Evolutionary conservation across 2,113 vertebrate species (phyloP).

Genomic region (Telmatochromis sp.): DNA sequence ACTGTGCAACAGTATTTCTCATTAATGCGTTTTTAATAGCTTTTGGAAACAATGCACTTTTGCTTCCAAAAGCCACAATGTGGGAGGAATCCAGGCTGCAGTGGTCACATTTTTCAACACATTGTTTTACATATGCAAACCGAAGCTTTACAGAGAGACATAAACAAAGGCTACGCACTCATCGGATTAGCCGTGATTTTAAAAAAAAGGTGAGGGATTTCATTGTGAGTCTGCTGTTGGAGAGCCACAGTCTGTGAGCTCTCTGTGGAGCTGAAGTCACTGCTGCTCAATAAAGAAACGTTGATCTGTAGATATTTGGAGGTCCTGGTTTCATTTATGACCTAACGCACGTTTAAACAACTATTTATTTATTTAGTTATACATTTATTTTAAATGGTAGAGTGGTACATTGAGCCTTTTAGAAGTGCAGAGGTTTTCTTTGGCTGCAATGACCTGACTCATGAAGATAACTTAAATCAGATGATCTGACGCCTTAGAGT

Average conservation of each 20-base stretch:
- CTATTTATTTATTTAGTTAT: not conserved
- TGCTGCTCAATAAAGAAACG: not conserved
- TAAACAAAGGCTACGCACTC: not conserved
- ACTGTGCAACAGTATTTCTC: not conserved
- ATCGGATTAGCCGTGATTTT: not conserved
- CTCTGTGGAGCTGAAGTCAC: constrained; percentile 7
- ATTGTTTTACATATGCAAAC: not conserved
- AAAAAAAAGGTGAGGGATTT: not conserved
- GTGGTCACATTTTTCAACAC: not conserved
- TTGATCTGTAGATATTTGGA: not conserved
- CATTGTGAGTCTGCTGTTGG: not conserved
- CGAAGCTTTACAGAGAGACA: not conserved
- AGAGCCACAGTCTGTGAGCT: not conserved
- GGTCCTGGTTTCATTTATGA: not conserved
- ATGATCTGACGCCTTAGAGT: not conserved
- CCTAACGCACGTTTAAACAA: fast-evolving
- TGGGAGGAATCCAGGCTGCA: not conserved
- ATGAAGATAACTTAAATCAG: not conserved
- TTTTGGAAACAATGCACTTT: not conserved
- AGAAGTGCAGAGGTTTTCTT: not conserved
- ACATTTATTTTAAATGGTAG: not conserved
- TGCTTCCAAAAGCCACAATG: not conserved
- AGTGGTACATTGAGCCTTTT: not conserved
- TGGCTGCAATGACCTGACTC: not conserved
- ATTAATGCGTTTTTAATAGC: not conserved